Conservation (phyloP, 2,888 invertebrate genomes). For the Morpho achilles region DNA sequence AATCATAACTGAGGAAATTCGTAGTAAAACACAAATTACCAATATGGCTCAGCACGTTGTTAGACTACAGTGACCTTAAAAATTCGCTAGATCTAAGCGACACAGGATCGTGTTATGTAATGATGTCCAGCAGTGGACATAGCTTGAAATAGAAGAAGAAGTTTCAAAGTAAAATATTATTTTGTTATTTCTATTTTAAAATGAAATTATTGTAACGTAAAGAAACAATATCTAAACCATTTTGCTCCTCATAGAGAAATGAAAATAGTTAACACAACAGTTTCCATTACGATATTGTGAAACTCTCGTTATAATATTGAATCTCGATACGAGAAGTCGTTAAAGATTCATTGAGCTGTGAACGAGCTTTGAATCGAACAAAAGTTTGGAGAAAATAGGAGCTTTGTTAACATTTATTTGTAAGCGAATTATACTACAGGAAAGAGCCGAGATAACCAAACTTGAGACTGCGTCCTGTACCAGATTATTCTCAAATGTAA, state of each 20-base stretch:
- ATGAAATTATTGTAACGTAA: not conserved
- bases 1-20: too few species aligned
- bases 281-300: slow-evolving; percentile 12
- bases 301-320: slow-evolving; percentile 20
- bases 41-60: too few species aligned
- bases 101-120: too few species aligned
- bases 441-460: too few species aligned
- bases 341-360: slow-evolving; percentile 17
- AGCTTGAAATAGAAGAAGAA: not conserved
- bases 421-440: not conserved
- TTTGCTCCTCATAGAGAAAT: slow-evolving; percentile 10
- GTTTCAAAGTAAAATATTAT: not conserved
- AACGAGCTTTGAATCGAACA: slow-evolving; percentile 20
- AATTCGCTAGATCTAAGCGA: too few species aligned
- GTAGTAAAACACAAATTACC: too few species aligned
- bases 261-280: slow-evolving; percentile 14
- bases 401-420: slow-evolving; percentile 6
- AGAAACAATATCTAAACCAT: slow-evolving; percentile 5
- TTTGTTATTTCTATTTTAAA: too few species aligned
- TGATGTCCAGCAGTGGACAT: too few species aligned
- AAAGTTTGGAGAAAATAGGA: slow-evolving; percentile 17
- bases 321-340: slow-evolving; percentile 14
- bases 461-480: not conserved
- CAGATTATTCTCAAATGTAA: not conserved
- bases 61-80: too few species aligned